A percentile compares a stretch with the other conserved stretches of the same genome.
These are phyloP conservation scores for Cantharis nigra DNA, from an alignment of 2,888 invertebrate species.

Conservation along the genomic window DNA sequence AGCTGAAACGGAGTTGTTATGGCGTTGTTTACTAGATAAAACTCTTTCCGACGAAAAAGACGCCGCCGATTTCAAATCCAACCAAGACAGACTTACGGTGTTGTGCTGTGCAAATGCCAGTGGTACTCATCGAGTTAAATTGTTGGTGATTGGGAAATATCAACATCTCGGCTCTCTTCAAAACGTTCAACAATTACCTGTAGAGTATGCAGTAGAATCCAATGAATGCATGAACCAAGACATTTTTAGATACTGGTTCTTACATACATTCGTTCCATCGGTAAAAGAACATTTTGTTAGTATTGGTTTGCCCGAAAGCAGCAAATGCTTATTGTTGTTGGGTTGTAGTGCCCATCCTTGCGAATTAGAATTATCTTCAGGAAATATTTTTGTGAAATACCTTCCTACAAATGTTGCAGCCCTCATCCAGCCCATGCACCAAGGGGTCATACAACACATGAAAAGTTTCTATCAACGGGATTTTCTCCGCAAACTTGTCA, in stretches of 20 bases:
- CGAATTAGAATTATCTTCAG: neutral
- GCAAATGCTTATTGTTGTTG: conserved; percentile 16
- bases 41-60: neutral
- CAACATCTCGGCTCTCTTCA: neutral
- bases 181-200: conserved; percentile 7
- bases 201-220: conserved; percentile 9
- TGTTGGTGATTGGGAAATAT: conserved; percentile 13
- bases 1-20: conserved; percentile 14
- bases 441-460: neutral
- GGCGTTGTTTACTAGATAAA: conserved; percentile 8
- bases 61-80: neutral
- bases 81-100: conserved; percentile 14
- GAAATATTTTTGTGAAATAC: neutral
- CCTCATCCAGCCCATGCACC: neutral
- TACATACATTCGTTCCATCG: conserved; percentile 7
- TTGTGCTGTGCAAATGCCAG: conserved; percentile 12
- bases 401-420: neutral
- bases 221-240: conserved; percentile 7
- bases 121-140: conserved; percentile 12
- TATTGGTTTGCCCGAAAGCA: neutral
- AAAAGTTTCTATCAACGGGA: neutral
- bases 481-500: neutral
- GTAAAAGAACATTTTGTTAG: conserved; percentile 2
- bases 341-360: neutral
- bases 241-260: conserved; percentile 12